Conservation (phyloP, 2,113 vertebrate genomes). For the Collichthys lucidus region DNA sequence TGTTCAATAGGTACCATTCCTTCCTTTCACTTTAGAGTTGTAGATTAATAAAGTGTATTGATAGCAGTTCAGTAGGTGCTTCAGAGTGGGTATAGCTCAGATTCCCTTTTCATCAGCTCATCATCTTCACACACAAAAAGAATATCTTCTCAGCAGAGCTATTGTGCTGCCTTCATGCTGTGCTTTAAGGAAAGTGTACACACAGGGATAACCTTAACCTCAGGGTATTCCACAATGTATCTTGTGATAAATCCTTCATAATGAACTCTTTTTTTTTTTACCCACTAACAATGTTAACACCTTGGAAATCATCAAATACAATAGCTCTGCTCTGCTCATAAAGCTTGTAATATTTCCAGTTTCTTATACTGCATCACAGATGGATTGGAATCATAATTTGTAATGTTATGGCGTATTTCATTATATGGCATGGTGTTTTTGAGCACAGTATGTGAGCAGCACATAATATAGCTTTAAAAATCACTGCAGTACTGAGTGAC, state of each 20-base stretch:
- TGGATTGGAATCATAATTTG: background rate
- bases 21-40: slow-evolving; percentile 26
- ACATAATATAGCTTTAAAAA: background rate
- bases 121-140: slow-evolving; percentile 32
- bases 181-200: background rate
- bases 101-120: slow-evolving; percentile 37
- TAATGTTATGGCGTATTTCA: background rate
- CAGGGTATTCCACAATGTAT: background rate
- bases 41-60: slow-evolving; percentile 43
- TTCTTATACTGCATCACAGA: background rate
- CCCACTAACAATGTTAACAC: background rate
- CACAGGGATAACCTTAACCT: background rate
- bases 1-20: slow-evolving; percentile 5
- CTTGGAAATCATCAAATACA: background rate
- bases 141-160: slow-evolving; percentile 26
- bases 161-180: slow-evolving; percentile 3
- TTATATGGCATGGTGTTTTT: background rate
- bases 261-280: background rate
- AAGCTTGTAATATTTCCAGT: background rate
- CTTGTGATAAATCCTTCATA: slow-evolving; percentile 9
- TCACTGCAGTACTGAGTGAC: background rate
- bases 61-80: slow-evolving; percentile 37
- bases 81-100: slow-evolving; percentile 16
- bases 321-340: background rate
- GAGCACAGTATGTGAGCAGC: background rate